phyloP scores from a whole-genome alignment of 2,113 vertebrate species.

The human (Homo sapiens) region GRCh38 chr11:40862001-40862500 shows the following conservation, averaged over 20 bases:
- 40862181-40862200: neutral
- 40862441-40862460: neutral
- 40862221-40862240: neutral
- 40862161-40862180: neutral
- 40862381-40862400: neutral
- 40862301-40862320: neutral
- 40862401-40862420: neutral
- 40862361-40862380: neutral
- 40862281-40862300: neutral
- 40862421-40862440: neutral
- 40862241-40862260: neutral
- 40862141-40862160: neutral
- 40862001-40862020: no score
- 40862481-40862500: neutral
- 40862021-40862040: no score
- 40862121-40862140: neutral
- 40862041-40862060: neutral
- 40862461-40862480: neutral
- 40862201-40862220: neutral
- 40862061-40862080: neutral
- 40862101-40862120: neutral
- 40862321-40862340: neutral
- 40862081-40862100: neutral
- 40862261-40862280: neutral
- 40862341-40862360: neutral